Evolutionary conservation across 2,888 invertebrate species (phyloP).

Genomic region (Zaprionus lineosus): DNA sequence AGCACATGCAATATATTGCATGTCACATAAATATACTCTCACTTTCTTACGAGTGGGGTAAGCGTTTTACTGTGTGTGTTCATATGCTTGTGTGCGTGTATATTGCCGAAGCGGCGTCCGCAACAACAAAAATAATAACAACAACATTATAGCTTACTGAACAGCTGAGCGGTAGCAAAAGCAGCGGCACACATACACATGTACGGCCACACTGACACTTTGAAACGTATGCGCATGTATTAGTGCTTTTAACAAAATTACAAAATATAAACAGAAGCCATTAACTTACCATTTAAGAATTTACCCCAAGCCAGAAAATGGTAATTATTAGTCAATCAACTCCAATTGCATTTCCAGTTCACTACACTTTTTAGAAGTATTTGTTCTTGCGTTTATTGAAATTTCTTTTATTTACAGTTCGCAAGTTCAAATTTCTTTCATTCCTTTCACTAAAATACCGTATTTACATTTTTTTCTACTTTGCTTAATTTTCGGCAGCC

Average conservation of each 20-base stretch:
- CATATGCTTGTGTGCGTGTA: conserved; percentile 7
- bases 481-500: conserved; percentile 8
- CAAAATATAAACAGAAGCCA: conserved; percentile 50
- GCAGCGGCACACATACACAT: conserved; percentile 22
- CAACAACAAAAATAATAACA: conserved; percentile 34
- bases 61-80: not conserved
- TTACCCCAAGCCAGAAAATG: too few relatives aligned
- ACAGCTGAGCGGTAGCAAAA: conserved; percentile 54
- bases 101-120: conserved; percentile 27
- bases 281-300: conserved; percentile 50
- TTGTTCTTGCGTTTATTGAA: not conserved
- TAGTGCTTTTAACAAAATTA: conserved; percentile 52
- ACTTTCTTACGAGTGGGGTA: conserved; percentile 38
- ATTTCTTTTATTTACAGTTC: not conserved
- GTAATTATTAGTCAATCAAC: too few relatives aligned
- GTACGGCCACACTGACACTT: conserved; percentile 35
- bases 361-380: not conserved
- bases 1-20: conserved; percentile 36
- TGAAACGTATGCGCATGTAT: conserved; percentile 43
- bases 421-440: not conserved
- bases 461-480: conserved; percentile 20
- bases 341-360: not conserved
- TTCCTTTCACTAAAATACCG: conserved; percentile 38
- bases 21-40: conserved; percentile 45
- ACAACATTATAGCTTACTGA: conserved; percentile 24